These are phyloP conservation scores for Plotosus lineatus DNA, from an alignment of 2,113 vertebrate species.

Conservation along the genomic window DNA sequence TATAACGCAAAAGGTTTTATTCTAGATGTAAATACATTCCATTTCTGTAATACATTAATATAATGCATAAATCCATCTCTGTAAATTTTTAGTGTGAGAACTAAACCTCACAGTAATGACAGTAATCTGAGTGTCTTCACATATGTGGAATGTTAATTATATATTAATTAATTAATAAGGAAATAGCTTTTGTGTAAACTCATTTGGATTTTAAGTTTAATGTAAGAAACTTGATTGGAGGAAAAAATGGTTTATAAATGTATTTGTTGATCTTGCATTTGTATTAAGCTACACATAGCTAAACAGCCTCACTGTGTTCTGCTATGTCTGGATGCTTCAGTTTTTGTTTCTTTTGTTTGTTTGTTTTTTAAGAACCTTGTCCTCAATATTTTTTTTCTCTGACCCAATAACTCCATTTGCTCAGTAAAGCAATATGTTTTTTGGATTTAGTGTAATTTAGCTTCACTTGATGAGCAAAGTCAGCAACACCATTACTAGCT, in stretches of 20 bases:
- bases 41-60: neutral
- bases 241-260: neutral
- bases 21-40: neutral
- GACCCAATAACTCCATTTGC: slow-evolving; percentile 44
- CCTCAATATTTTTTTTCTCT: slow-evolving; percentile 33
- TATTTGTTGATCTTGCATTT: neutral
- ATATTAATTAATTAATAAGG: too few relatives aligned
- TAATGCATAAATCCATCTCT: neutral
- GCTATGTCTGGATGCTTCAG: neutral
- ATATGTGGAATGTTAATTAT: neutral
- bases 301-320: slow-evolving; percentile 1
- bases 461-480: neutral
- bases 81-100: neutral
- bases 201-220: neutral
- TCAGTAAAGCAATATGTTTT: slow-evolving; percentile 58
- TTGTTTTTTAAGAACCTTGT: slow-evolving; percentile 25
- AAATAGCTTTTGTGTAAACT: neutral
- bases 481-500: neutral
- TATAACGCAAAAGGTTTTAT: slow-evolving; percentile 3
- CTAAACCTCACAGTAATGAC: neutral
- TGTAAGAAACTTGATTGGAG: neutral
- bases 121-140: neutral
- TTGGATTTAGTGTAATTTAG: slow-evolving; percentile 10
- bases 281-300: neutral
- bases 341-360: neutral